These are phyloP conservation scores for Armadillidium nasatum DNA, from an alignment of 1,140 invertebrate species.

Conservation along the genomic window DNA sequence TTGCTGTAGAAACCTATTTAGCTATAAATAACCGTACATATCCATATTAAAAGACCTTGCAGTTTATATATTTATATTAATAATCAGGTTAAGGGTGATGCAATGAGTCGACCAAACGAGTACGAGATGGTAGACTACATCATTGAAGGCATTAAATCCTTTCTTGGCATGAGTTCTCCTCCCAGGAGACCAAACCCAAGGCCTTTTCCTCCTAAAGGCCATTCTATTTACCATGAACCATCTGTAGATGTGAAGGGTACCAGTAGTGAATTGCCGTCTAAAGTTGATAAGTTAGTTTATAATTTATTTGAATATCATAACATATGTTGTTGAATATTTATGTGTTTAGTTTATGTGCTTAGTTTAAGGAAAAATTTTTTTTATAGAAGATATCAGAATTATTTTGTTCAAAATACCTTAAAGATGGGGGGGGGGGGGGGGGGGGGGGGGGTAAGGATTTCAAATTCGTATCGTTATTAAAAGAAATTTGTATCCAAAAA, in stretches of 20 bases:
- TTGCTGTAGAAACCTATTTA: neutral
- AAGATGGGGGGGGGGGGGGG: no score
- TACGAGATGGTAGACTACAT: conserved; percentile 49
- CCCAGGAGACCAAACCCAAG: neutral
- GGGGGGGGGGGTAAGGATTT: no score
- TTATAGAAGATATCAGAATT: neutral
- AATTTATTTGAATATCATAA: no score
- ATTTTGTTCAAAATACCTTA: neutral
- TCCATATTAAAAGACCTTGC: neutral
- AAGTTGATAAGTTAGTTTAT: conserved; percentile 35
- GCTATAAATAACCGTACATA: neutral
- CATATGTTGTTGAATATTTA: neutral
- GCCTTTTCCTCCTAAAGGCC: conserved; percentile 2
- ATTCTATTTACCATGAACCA: neutral
- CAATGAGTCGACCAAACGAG: conserved; percentile 46
- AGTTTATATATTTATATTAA: neutral
- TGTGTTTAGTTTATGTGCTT: neutral
- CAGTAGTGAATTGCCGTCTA: conserved; percentile 32
- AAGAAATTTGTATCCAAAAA: neutral
- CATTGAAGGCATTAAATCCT: conserved; percentile 44
- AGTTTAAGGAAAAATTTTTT: neutral
- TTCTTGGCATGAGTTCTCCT: conserved; percentile 36
- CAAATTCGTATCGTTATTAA: neutral
- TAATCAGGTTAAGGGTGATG: conserved; percentile 46
- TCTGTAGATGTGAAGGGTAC: neutral